phyloP scores from a whole-genome alignment of 2,113 vertebrate species.

The Sminthopsis crassicaudata region DNA sequence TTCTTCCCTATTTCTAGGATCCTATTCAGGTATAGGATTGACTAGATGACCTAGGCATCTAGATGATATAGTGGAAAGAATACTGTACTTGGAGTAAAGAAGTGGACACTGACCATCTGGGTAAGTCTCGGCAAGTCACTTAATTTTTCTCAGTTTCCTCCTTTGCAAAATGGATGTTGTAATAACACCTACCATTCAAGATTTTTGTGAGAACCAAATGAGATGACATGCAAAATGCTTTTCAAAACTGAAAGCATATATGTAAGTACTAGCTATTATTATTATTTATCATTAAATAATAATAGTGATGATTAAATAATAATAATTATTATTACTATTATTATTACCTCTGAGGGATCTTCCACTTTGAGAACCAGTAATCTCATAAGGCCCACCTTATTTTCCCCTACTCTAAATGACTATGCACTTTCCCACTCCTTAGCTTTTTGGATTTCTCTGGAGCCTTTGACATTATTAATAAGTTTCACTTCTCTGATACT shows the following conservation, averaged over 20 bases:
- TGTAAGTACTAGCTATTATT: background rate
- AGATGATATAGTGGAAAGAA: background rate
- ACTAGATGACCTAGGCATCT: background rate
- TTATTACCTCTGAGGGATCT: background rate
- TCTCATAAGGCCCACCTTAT: background rate
- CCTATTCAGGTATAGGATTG: background rate
- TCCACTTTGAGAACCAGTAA: background rate
- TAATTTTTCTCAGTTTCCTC: background rate
- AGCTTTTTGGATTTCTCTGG: background rate
- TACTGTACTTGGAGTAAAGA: background rate
- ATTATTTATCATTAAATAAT: too few relatives aligned
- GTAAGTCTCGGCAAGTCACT: background rate
- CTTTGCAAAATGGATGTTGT: background rate
- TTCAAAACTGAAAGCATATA: background rate
- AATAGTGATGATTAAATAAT: too few relatives aligned
- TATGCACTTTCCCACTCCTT: background rate
- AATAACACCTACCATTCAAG: background rate
- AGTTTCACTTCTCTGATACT: background rate
- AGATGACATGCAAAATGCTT: background rate
- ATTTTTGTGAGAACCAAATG: background rate
- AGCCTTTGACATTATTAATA: background rate
- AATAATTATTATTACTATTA: background rate
- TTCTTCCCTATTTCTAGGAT: background rate
- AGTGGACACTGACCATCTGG: background rate
- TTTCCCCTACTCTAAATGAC: background rate